Evolutionary conservation across 2,113 vertebrate genomes (phyloP), one percentile per base, ranked within the genome.

Genomic region (Oncorhynchus keta): DNA sequence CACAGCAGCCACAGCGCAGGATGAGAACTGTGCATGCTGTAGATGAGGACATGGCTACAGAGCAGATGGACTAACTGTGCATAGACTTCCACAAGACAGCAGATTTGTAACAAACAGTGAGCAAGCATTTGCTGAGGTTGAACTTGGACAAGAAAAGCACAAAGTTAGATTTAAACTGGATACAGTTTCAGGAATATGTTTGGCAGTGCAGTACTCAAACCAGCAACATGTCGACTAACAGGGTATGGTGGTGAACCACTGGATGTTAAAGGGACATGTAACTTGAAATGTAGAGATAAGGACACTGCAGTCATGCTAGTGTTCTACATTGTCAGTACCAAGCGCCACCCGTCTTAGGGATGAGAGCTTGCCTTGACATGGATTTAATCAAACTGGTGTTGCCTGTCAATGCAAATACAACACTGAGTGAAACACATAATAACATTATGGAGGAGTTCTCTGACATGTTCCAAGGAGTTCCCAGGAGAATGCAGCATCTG

Each of bases 151-250:
- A 51, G 14, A 51, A 51, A 20, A 4, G 18, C 59, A 61, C 20
- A 61, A 26, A 64, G 4, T 75, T 3, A 68, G 7, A 4, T 76
- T 83, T 6, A 76, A 79, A 72, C 5, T 83, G 16, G 74, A 83
- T 49, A 70, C 9, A n/a, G 4, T 14, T 72, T 48, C 11, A 0
- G 8, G 8, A 61, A 6, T 9, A 22, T 59, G 20, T 20, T n/a
- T 9, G 2, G 16, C 14, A 1, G 18, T 13, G 45, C 32, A 24
- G 11, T n/a, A 9, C 5, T 70, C 5, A 55, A 61, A 51, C 18
- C 70, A 9, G 24, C 74, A 12, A 20, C 69, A 28, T 24, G 14
- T 8, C 26, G 4, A 4, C 35, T 78, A 14, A 70, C 49, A 22
- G 66, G 28, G 1, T 79, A 79, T 30, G 74, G 81, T 5, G 81